A percentile compares a stretch with the other conserved stretches of the same genome.
These are phyloP conservation scores for Apogon talboti DNA, from an alignment of 2,797 vertebrate genomes.

Conservation along the genomic window DNA sequence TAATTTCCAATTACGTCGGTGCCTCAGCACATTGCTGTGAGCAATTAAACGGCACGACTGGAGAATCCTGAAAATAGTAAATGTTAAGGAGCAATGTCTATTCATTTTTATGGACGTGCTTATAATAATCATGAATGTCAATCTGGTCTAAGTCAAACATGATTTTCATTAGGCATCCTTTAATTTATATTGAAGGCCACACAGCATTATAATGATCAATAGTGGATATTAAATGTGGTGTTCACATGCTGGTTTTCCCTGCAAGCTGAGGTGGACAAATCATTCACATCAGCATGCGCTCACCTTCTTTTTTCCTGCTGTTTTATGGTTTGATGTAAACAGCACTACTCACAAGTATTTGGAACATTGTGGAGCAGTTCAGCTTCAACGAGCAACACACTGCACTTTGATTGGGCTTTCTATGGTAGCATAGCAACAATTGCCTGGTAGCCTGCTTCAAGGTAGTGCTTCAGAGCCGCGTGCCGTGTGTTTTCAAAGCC, in stretches of 20 bases:
- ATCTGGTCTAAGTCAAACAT: constrained; percentile 26
- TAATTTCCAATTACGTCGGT: constrained; percentile 45
- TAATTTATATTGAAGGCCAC: not conserved
- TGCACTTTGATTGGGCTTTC: constrained; percentile 72
- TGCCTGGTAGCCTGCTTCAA: constrained; percentile 72
- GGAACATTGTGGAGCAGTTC: constrained; percentile 66
- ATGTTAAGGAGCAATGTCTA: constrained; percentile 21
- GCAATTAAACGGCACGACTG: constrained; percentile 19
- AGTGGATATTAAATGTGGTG: constrained; percentile 33
- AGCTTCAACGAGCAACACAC: constrained; percentile 65
- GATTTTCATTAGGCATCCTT: constrained; percentile 23
- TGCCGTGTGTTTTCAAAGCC: constrained; percentile 67
- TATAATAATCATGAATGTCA: constrained; percentile 31
- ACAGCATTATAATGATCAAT: constrained; percentile 17
- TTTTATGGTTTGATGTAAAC: constrained; percentile 54
- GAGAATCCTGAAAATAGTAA: constrained; percentile 23
- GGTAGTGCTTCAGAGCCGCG: constrained; percentile 68
- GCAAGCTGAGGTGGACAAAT: constrained; percentile 21
- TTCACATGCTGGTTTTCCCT: constrained; percentile 23
- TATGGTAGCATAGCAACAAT: constrained; percentile 78
- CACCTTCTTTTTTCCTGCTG: constrained; percentile 32
- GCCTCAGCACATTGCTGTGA: constrained; percentile 29
- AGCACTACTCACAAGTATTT: constrained; percentile 57
- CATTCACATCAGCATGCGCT: constrained; percentile 25
- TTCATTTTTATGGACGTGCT: constrained; percentile 32